Percentiles rank a stretch among this genome's conserved stretches.
phyloP scores from a whole-genome alignment of 2,888 invertebrate species.

The Leptopilina syphax region DNA sequence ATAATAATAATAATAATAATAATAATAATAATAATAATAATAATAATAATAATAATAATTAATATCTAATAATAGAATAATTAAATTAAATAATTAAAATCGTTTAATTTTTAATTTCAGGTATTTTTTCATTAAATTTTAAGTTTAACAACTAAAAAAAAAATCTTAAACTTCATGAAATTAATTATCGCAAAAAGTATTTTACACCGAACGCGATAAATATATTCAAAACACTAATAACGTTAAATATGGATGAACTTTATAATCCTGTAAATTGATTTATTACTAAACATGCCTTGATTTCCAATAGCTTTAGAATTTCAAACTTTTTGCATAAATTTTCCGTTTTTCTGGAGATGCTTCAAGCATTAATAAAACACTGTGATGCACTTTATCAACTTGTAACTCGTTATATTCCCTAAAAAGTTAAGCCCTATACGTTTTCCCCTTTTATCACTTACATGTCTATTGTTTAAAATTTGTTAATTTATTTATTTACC shows the following conservation, averaged over 20 bases:
- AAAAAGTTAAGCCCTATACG: too few relatives aligned
- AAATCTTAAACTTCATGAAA: background rate
- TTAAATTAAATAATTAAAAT: too few relatives aligned
- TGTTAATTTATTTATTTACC: too few relatives aligned
- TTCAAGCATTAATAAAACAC: background rate
- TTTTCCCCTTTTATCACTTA: background rate
- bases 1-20: too few relatives aligned
- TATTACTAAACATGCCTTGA: conserved; percentile 17
- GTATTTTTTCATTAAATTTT: too few relatives aligned
- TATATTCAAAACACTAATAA: conserved; percentile 16
- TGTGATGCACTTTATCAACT: background rate
- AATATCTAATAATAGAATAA: too few relatives aligned
- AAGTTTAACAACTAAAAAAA: too few relatives aligned
- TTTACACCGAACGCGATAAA: background rate
- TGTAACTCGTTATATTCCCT: background rate
- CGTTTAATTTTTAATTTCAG: too few relatives aligned
- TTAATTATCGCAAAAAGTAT: background rate
- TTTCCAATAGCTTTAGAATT: conserved; percentile 13
- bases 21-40: too few relatives aligned
- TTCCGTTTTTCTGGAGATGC: background rate
- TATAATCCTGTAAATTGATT: conserved; percentile 11
- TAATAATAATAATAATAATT: too few relatives aligned
- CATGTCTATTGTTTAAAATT: background rate
- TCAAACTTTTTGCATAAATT: conserved; percentile 21
- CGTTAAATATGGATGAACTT: conserved; percentile 28